Base-by-base conservation (phyloP, 2,113 vertebrate genomes). In the Thamnaconus septentrionalis region DNA sequence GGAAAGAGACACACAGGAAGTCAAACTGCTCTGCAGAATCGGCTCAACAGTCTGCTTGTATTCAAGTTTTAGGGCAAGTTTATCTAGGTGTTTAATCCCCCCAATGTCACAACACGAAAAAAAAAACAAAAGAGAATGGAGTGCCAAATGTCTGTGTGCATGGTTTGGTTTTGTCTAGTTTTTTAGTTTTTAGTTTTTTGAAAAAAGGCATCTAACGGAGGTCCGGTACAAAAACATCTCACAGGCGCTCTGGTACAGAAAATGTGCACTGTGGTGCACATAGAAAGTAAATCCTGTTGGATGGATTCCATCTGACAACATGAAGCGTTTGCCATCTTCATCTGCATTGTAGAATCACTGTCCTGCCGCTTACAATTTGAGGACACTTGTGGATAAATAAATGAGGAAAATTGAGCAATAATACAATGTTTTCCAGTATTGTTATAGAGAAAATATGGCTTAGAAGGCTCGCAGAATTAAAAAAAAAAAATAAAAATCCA, bases 71-170 rank as follows among this genome's bases (percentile, higher is more conserved):
- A 46, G 65, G 60, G 59, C 5, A 6, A 31, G 44, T 69, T 61
- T 64, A 61, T 41, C 8, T 63, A 63, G 40, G 48, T 55, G 56
- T 66, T 63, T 31, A 31, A 84, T 71, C 73, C 76, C 77, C 74
- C 73, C 18, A 63, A 63, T 60, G 71, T 44, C 56, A 71, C 59
- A 61, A 76, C 61, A 58, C 45, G 18, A 31, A 31, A 31, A 31
- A 31, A 1, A 31, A 31, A 31, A 31, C 18, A 73, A 57, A 75
- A 61, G 75, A 53, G 57, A 49, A 70, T 54, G 71, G 83, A 82
- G 81, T 83, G 78, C 64, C 67, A 67, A 72, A 72, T 39, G 46
- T 75, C 65, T 73, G 65, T 59, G 71, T 75, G 63, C 56, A 68
- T 67, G 56, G 54, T 84, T 4, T n/a, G 18, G 18, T 31, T 31